Evolutionary conservation across 2,888 invertebrate genomes (phyloP), one percentile per base, ranked within the genome.

Genomic region (Tenthredo mesomela): DNA sequence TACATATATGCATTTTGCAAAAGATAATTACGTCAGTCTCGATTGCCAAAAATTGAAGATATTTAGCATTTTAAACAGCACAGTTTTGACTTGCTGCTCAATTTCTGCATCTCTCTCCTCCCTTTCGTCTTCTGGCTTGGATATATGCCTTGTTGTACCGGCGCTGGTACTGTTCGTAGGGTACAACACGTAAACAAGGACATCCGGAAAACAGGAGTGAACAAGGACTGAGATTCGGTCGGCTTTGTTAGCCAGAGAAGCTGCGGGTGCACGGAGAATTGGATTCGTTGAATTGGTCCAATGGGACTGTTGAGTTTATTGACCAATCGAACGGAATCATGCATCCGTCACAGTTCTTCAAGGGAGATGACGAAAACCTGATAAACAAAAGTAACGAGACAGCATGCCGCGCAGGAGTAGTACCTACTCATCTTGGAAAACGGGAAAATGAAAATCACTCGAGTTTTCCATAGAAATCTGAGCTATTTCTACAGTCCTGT

Each of bases 371-470:
- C 80, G 80, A 77, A 33, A 80, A 80, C 21, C 61, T 82, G 70
- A 82, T 70, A 47, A 82, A 82, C 82, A 82, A 82, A 82, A 47
- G 67, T 82, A 82, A 65, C 82, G 82, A 82, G 82, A 82, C 29
- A 50, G 29, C 82, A 82, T 82, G 25, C 40, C 47, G 67, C 7
- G 67, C 67, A 82, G 82, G 82, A 82, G 82, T 29, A n/a, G 40
- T 3, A 21, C 12, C 25, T 3, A 21, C 12, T 43, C 9, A 12
- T 73, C 71, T 43, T 73, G 67, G 65, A 65, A 37, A 82, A 67
- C 43, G 12, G 67, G 82, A n/a, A 70, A 82, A 82, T 18, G 82
- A 67, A 82, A 67, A 70, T 67, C 18, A 7, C 47, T 29, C 47
- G 12, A 40, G 6, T 61, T 80, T 80, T 80, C 37, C 61, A 21